phyloP scores from a whole-genome alignment of 2,888 invertebrate genomes.

The Limnephilus rhombicus region DNA sequence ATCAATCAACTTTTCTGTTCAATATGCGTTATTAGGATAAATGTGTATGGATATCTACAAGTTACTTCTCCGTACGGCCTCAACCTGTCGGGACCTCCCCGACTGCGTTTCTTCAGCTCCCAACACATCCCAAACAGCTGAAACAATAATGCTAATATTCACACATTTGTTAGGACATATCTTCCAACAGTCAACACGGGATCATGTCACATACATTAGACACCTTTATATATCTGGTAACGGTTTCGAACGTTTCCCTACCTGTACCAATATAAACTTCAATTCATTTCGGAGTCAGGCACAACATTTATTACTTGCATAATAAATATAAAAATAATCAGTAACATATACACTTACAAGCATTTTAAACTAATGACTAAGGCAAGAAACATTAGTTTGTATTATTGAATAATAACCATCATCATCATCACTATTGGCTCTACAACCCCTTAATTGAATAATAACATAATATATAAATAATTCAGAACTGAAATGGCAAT shows the following conservation, averaged over 20 bases:
- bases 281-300: neutral
- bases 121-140: constrained; percentile 54
- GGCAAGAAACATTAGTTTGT: no score
- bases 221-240: neutral
- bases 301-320: neutral
- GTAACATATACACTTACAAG: neutral
- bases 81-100: constrained; percentile 25
- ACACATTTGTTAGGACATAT: neutral
- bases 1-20: constrained; percentile 46
- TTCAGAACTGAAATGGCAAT: no score
- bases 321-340: neutral
- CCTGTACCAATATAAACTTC: neutral
- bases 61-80: constrained; percentile 54
- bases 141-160: constrained; percentile 46
- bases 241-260: constrained; percentile 1
- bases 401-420: no score
- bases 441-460: no score
- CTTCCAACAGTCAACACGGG: neutral
- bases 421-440: no score
- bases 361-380: neutral
- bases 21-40: constrained; percentile 49
- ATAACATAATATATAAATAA: no score
- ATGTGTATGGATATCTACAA: constrained; percentile 65
- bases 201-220: neutral
- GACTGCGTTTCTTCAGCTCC: constrained; percentile 48